Evolutionary conservation across 2,797 vertebrate genomes (phyloP).

Genomic region (Poliocrania exsul): DNA sequence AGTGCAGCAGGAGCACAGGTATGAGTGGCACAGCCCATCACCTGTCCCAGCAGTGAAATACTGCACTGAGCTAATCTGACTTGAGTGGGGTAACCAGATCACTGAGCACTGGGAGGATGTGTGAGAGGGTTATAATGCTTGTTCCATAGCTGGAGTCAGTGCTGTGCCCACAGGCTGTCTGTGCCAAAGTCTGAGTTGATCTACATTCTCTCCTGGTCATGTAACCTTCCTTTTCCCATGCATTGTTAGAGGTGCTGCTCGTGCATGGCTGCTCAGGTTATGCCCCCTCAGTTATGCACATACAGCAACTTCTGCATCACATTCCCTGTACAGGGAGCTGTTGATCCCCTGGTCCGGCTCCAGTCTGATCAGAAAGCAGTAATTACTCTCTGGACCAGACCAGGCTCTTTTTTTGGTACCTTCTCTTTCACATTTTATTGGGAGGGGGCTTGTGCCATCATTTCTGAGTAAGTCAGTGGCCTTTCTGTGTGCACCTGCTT

Average conservation of each 20-base stretch:
- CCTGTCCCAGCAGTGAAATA: neutral
- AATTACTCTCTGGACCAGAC: neutral
- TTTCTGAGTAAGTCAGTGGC: neutral
- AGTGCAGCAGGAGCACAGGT: neutral
- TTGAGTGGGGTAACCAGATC: neutral
- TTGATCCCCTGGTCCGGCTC: neutral
- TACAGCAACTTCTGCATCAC: neutral
- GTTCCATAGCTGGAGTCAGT: neutral
- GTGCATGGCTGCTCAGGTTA: neutral
- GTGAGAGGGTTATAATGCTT: neutral
- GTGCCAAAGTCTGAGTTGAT: neutral
- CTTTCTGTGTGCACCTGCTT: neutral
- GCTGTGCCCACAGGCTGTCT: neutral
- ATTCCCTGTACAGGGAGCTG: neutral
- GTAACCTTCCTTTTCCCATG: neutral
- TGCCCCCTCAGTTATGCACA: fast-evolving
- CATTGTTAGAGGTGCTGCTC: neutral
- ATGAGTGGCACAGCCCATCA: neutral
- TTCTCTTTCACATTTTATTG: neutral
- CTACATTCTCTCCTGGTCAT: neutral
- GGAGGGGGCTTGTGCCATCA: neutral
- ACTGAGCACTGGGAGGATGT: neutral
- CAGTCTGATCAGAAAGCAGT: neutral
- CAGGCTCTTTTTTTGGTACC: neutral
- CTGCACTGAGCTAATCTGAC: fast-evolving